These are phyloP conservation scores for Caenorhabditis auriculariae DNA, from an alignment of 2,888 invertebrate species.

Conservation along the genomic window DNA sequence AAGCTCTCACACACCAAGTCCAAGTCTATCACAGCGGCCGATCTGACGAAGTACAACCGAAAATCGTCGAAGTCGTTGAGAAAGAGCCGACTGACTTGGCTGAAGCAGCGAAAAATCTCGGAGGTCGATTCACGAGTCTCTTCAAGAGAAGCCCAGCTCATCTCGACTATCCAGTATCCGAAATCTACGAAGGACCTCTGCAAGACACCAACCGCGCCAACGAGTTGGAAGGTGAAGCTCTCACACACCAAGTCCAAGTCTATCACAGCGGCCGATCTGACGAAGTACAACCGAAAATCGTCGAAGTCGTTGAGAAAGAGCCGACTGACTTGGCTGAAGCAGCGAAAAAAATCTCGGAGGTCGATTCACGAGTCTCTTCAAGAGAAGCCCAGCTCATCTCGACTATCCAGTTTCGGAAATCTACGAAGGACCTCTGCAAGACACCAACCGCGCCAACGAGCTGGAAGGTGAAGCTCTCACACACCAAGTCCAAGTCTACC, in stretches of 20 bases:
- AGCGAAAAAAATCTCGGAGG: too few species aligned
- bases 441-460: conserved; percentile 15
- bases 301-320: conserved; percentile 9
- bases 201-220: conserved; percentile 6
- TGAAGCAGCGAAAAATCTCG: too few species aligned
- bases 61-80: conserved; percentile 2
- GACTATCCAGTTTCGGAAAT: conserved; percentile 31
- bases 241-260: conserved; percentile 23
- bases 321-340: too few species aligned
- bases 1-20: conserved; percentile 8
- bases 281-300: conserved; percentile 3
- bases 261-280: conserved; percentile 18
- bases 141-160: conserved; percentile 15
- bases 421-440: conserved; percentile 34
- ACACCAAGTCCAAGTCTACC: conserved; percentile 20
- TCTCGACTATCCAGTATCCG: conserved; percentile 12
- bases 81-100: conserved; percentile 18
- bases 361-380: conserved; percentile 16
- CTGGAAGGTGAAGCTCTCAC: conserved; percentile 24
- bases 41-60: conserved; percentile 14
- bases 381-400: conserved; percentile 25
- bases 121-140: conserved; percentile 13
- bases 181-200: conserved; percentile 10
- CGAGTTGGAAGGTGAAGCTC: conserved; percentile 28
- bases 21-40: conserved; percentile 15